These are phyloP conservation scores for Dasysyrphus tricinctus DNA, from an alignment of 2,888 invertebrate genomes.

Conservation along the genomic window DNA sequence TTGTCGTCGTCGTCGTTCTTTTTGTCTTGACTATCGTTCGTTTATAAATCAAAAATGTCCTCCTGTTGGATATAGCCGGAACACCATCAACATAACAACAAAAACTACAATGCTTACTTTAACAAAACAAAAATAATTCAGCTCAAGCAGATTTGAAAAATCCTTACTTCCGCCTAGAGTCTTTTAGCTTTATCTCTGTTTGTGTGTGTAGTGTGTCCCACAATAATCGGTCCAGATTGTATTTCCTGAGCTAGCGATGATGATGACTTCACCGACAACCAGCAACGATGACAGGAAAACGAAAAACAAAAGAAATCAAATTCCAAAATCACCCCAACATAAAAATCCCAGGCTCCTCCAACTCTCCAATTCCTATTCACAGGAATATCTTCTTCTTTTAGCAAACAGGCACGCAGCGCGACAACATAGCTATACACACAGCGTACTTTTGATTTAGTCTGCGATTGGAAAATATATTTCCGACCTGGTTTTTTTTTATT, in stretches of 20 bases:
- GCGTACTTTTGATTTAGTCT: conserved; percentile 54
- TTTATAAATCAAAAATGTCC: conserved; percentile 60
- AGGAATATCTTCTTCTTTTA: conserved; percentile 28
- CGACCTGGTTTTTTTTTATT: conserved; percentile 34
- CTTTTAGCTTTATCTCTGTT: conserved; percentile 8
- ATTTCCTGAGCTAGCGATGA: conserved; percentile 53
- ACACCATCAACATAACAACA: conserved; percentile 32
- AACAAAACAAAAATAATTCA: conserved; percentile 64
- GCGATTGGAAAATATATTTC: conserved; percentile 61
- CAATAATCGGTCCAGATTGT: conserved; percentile 52
- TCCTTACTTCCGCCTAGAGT: conserved; percentile 49
- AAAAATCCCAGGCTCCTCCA: conserved; percentile 4
- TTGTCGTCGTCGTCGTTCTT: conserved; percentile 31
- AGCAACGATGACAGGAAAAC: conserved; percentile 27
- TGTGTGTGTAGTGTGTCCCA: neutral
- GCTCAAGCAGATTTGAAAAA: conserved; percentile 60
- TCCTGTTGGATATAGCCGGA: conserved; percentile 26
- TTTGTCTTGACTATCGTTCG: conserved; percentile 32
- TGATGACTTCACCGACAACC: conserved; percentile 29
- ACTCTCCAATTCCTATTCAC: conserved; percentile 18
- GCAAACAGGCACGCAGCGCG: conserved; percentile 36
- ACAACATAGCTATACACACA: conserved; percentile 12
- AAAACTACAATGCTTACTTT: conserved; percentile 36
- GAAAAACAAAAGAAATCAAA: conserved; percentile 60
- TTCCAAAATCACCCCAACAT: conserved; percentile 34